phyloP scores from a whole-genome alignment of 2,888 invertebrate species.

The Polymixis lichenea region DNA sequence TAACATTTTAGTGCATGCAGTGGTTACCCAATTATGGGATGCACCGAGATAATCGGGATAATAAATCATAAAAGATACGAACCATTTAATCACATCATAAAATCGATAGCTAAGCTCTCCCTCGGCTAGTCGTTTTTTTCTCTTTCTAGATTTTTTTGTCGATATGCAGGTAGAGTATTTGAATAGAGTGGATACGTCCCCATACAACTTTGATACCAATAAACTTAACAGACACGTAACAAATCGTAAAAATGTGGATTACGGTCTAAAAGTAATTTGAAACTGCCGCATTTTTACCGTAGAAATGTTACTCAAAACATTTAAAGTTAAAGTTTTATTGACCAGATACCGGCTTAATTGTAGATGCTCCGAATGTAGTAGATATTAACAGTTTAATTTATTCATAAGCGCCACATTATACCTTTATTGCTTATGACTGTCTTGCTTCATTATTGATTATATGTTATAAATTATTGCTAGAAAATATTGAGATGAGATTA shows the following conservation, averaged over 20 bases:
- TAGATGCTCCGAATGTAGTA: slow-evolving; percentile 19
- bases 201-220: not conserved
- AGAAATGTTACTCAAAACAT: slow-evolving; percentile 8
- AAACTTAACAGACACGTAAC: slow-evolving; percentile 35
- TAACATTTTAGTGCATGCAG: not conserved
- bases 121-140: slow-evolving; percentile 6
- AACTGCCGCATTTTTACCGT: slow-evolving; percentile 15
- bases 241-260: slow-evolving; percentile 38
- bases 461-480: slow-evolving; percentile 26
- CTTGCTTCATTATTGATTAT: slow-evolving; percentile 8
- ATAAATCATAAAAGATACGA: slow-evolving; percentile 64
- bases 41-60: slow-evolving; percentile 27
- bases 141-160: slow-evolving; percentile 41
- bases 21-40: slow-evolving; percentile 30
- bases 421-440: slow-evolving; percentile 35
- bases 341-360: slow-evolving; percentile 32
- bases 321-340: slow-evolving; percentile 42
- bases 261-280: slow-evolving; percentile 2
- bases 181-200: slow-evolving; percentile 24
- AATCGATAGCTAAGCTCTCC: slow-evolving; percentile 35
- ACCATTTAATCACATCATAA: slow-evolving; percentile 51
- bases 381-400: slow-evolving; percentile 38
- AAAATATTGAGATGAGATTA: slow-evolving; percentile 41
- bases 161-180: slow-evolving; percentile 49
- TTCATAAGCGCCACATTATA: slow-evolving; percentile 36